Evolutionary conservation across 2,797 vertebrate genomes (phyloP).

Genomic region (Protonibea diacanthus): DNA sequence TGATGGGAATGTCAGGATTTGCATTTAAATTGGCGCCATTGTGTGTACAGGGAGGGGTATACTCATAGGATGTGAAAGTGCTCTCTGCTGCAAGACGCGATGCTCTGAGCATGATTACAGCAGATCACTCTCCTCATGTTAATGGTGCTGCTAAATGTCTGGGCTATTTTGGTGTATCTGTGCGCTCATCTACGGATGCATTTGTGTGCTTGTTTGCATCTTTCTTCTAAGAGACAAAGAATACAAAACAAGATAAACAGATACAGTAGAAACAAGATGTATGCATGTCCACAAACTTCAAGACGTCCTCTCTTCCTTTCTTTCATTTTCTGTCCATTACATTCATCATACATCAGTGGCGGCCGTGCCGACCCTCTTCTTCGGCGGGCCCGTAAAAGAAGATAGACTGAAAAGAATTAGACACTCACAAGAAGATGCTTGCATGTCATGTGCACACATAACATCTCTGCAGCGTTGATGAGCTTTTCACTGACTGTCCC

Average conservation of each 20-base stretch:
- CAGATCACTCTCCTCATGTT: constrained; percentile 66
- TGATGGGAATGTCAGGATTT: constrained; percentile 87
- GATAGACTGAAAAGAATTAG: constrained; percentile 42
- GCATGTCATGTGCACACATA: constrained; percentile 52
- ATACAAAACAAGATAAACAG: constrained; percentile 35
- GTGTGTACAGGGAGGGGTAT: constrained; percentile 71
- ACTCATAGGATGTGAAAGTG: constrained; percentile 73
- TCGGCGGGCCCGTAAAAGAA: constrained; percentile 45
- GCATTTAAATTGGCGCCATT: constrained; percentile 86
- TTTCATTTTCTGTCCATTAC: constrained; percentile 56
- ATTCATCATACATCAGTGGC: constrained; percentile 47
- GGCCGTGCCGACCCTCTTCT: constrained; percentile 14
- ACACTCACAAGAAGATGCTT: constrained; percentile 48
- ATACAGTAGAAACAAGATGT: constrained; percentile 13
- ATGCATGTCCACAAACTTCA: constrained; percentile 21
- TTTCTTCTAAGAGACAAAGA: constrained; percentile 48
- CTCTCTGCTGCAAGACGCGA: constrained; percentile 56
- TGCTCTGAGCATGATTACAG: constrained; percentile 71
- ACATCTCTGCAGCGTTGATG: constrained; percentile 44
- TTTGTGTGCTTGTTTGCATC: constrained; percentile 3
- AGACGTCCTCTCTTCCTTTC: constrained; percentile 19
- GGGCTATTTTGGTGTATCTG: constrained; percentile 40
- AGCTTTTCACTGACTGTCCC: constrained; percentile 41
- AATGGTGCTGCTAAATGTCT: constrained; percentile 71
- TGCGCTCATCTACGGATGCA: constrained; percentile 10